Evolutionary conservation across 35 echinoderm and acorn worm species (phyloP), one percentile per base, ranked within the genome.

Genomic region (Eucidaris tribuloides): DNA sequence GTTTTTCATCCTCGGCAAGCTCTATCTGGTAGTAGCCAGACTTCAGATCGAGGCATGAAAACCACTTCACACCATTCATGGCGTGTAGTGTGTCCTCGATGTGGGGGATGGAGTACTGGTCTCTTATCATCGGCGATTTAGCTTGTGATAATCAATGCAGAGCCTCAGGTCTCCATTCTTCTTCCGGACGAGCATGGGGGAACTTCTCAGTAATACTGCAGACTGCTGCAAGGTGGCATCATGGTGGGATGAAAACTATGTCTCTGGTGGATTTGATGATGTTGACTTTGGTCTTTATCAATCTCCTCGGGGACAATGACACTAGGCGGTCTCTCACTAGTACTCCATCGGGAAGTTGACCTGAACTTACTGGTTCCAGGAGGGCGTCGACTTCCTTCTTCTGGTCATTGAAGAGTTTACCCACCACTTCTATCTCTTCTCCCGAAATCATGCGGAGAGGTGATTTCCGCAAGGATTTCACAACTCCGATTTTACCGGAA

Each of bases 1-100:
- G 19, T 31, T 88, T 89, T 58, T 88, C 80, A 22, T 79, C 85
- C 36, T 88, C 80, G 22, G 43, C 71, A 46, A 94, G 63, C 46
- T 89, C 92, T 13, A 94, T 82, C 77, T 94, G 82, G 22, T 87
- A 81, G 36, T 88, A 79, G 3, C 72, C 62, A 17, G 77, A 81
- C 24, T 65, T 71, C 17, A 88, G 62, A 37, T 88, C 62, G 2
- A 88, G 30, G 31, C 56, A 62, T 1, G 57, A 64, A 36, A 79
- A 78, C 66, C 57, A 87, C 7, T 4, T 0, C 18, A 59, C 86
- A 43, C 78, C 86, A 55, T 55, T 54, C 43, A 74, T 46, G 1
- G 32, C 42, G 25, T 77, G 83, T 30, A 86, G 45, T 7, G 28
- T 66, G 46, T 84, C 72, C 32, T 87, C 76, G 3, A 87, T 87